Percentiles rank a stretch among this genome's conserved stretches.
Conservation (phyloP, 2,797 vertebrate genomes). For the Dromococcyx pavoninus region DNA sequence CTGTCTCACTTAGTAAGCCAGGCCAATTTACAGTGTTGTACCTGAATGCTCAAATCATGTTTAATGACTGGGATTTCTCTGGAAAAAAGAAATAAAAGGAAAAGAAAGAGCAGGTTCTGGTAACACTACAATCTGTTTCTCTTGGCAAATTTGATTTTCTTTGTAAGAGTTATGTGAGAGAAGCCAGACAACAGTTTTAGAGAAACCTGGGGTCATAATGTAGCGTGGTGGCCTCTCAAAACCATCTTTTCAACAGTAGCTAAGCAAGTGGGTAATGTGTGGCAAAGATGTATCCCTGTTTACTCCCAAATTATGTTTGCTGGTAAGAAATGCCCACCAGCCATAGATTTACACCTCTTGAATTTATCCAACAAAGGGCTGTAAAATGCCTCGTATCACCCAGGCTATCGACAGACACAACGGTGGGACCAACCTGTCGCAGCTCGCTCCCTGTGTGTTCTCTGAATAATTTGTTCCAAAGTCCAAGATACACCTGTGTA, state of each 20-base stretch:
- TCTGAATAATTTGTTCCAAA: neutral
- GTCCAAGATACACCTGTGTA: neutral
- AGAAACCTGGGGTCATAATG: neutral
- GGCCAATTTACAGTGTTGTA: conserved; percentile 25
- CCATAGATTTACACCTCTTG: neutral
- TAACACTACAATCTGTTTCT: conserved; percentile 36
- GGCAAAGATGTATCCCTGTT: neutral
- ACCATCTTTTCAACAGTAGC: neutral
- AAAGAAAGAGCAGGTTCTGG: neutral
- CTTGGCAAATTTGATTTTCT: conserved; percentile 37
- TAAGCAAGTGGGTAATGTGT: neutral
- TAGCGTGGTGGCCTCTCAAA: neutral
- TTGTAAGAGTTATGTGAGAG: neutral
- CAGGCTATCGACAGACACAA: neutral
- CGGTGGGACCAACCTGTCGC: neutral
- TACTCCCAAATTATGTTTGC: neutral
- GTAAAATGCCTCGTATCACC: neutral
- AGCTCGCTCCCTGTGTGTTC: neutral
- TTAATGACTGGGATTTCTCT: conserved; percentile 49
- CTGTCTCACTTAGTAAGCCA: neutral
- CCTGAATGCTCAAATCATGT: conserved; percentile 35
- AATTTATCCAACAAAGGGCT: neutral
- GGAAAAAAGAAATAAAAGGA: neutral
- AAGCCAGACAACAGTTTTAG: neutral
- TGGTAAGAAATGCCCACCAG: neutral